Conservation (phyloP, 2,888 invertebrate species). For the Megaustenia siamemsis region DNA sequence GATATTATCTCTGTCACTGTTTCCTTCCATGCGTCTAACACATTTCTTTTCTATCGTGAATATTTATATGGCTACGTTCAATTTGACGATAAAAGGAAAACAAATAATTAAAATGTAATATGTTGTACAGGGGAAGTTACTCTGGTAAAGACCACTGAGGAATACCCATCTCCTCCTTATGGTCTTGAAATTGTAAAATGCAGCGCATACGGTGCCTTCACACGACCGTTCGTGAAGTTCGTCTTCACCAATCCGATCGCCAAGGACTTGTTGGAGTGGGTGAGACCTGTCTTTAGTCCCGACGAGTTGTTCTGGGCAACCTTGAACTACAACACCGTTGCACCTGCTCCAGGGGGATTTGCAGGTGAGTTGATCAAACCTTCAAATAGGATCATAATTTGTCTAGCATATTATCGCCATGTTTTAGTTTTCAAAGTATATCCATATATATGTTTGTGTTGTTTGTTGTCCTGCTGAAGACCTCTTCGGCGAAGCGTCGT, state of each 20-base stretch:
- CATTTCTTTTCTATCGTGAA: too few species aligned
- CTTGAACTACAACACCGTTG: slow-evolving; percentile 68
- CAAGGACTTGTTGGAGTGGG: slow-evolving; percentile 70
- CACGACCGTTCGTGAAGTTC: slow-evolving; percentile 72
- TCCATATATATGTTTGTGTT: too few species aligned
- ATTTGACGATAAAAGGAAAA: too few species aligned
- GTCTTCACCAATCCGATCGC: slow-evolving; percentile 63
- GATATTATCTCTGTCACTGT: too few species aligned
- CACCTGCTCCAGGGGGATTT: slow-evolving; percentile 73
- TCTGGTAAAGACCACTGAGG: background rate
- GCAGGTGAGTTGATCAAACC: background rate
- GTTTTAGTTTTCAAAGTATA: too few species aligned
- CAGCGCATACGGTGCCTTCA: slow-evolving; percentile 73
- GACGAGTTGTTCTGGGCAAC: slow-evolving; percentile 78
- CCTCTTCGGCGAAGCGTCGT: too few species aligned
- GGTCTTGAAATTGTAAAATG: slow-evolving; percentile 68
- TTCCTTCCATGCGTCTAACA: too few species aligned
- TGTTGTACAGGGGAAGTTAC: background rate
- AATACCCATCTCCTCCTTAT: slow-evolving; percentile 38
- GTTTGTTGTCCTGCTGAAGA: too few species aligned
- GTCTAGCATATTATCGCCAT: too few species aligned
- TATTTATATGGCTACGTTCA: too few species aligned
- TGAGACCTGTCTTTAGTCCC: slow-evolving; percentile 73
- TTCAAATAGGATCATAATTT: too few species aligned
- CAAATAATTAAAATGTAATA: too few species aligned